Conservation (phyloP, 2,797 vertebrate species). For the Melanotaenia trifasciata region DNA sequence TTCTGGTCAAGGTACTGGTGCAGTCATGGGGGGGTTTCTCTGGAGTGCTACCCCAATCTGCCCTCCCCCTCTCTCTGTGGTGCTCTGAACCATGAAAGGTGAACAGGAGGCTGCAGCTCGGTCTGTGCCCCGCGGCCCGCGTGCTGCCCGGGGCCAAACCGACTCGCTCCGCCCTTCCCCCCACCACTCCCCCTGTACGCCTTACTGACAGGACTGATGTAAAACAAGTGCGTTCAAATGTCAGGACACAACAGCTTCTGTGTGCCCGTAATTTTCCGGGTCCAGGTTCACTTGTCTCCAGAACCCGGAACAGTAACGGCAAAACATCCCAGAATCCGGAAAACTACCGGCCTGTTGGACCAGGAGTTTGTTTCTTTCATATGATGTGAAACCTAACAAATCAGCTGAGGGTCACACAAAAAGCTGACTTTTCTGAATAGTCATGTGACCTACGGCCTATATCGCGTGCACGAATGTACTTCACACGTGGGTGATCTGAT, state of each 20-base stretch:
- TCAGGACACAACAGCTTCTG: not conserved
- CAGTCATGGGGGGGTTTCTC: too few relatives aligned
- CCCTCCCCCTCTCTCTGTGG: slow-evolving; percentile 78
- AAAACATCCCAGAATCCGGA: too few relatives aligned
- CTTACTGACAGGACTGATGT: not conserved
- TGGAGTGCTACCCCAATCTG: slow-evolving; percentile 60
- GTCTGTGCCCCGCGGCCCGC: slow-evolving; percentile 76
- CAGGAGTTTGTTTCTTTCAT: not conserved
- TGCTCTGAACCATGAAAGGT: slow-evolving; percentile 94
- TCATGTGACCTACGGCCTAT: not conserved
- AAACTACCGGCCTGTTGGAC: too few relatives aligned
- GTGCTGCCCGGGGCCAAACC: slow-evolving; percentile 73
- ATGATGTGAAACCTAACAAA: not conserved
- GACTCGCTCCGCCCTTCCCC: not conserved
- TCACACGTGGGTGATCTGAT: too few relatives aligned
- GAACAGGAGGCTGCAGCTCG: slow-evolving; percentile 88
- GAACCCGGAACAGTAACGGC: too few relatives aligned
- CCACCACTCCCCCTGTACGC: not conserved
- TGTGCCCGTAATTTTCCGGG: not conserved
- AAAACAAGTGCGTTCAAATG: not conserved
- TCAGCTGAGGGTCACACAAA: not conserved
- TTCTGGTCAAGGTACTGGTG: slow-evolving; percentile 11
- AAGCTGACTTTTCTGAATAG: not conserved
- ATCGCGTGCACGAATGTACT: not conserved
- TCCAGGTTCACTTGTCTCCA: too few relatives aligned